These are phyloP conservation scores for Erpobdella octoculata DNA, from an alignment of 2,888 invertebrate genomes.

Conservation along the genomic window DNA sequence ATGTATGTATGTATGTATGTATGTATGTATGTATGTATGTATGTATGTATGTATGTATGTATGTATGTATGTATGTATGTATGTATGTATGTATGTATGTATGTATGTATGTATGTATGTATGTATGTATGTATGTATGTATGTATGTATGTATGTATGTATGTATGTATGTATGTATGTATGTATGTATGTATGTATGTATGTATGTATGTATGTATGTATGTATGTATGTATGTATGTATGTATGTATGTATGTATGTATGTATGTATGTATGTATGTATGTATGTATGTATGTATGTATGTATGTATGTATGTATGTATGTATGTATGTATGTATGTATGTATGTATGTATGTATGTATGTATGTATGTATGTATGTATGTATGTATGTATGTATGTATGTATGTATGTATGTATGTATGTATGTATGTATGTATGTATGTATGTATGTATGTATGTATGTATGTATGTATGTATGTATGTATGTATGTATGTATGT, in stretches of 20 bases:
- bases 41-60: slow-evolving; percentile 11
- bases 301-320: slow-evolving; percentile 9
- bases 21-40: neutral
- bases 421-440: neutral
- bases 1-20: neutral
- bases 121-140: slow-evolving; percentile 1
- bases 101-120: slow-evolving; percentile 2
- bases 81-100: slow-evolving; percentile 2
- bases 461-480: neutral
- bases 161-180: slow-evolving; percentile 8
- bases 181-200: slow-evolving; percentile 20
- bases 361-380: neutral
- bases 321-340: neutral
- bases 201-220: slow-evolving; percentile 19
- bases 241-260: neutral
- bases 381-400: neutral
- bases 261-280: neutral
- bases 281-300: slow-evolving; percentile 14
- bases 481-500: neutral
- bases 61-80: slow-evolving; percentile 2
- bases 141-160: slow-evolving; percentile 1
- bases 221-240: slow-evolving; percentile 21
- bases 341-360: slow-evolving; percentile 2
- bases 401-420: neutral
- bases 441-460: neutral